Percentiles rank a stretch among this genome's conserved stretches.
These are phyloP conservation scores for Fragum sueziense DNA, from an alignment of 2,888 invertebrate genomes.

Conservation along the genomic window DNA sequence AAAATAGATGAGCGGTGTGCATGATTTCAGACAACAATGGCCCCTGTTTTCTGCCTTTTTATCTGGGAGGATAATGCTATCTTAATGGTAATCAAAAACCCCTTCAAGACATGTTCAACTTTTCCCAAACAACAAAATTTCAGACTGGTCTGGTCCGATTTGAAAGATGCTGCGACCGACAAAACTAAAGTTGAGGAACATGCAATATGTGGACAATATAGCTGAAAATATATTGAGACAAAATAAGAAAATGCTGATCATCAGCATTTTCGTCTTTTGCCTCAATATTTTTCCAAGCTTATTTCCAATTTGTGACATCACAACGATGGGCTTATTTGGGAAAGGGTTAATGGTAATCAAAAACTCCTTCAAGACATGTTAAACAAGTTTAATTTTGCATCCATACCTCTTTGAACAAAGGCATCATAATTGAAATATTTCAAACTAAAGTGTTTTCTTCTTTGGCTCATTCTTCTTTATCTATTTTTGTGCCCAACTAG, in stretches of 20 bases:
- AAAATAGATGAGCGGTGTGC: conserved; percentile 1
- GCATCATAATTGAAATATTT: too few species aligned
- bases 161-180: too few species aligned
- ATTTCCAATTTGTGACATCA: too few species aligned
- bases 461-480: too few species aligned
- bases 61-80: conserved; percentile 1
- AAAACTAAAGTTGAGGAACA: too few species aligned
- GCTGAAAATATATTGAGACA: neutral
- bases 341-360: conserved; percentile 17
- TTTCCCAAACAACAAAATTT: neutral
- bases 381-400: neutral
- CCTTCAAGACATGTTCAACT: neutral
- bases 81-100: conserved; percentile 14
- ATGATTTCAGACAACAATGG: conserved; percentile 8
- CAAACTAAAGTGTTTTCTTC: too few species aligned
- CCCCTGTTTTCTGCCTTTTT: neutral
- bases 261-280: too few species aligned
- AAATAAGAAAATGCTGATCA: neutral
- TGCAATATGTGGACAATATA: too few species aligned
- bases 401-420: neutral
- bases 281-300: too few species aligned
- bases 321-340: too few species aligned
- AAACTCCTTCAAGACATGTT: neutral
- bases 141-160: neutral
- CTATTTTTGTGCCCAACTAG: too few species aligned